Evolutionary conservation across 2,888 invertebrate genomes (phyloP).

Genomic region (Pandemis cinnamomeana): DNA sequence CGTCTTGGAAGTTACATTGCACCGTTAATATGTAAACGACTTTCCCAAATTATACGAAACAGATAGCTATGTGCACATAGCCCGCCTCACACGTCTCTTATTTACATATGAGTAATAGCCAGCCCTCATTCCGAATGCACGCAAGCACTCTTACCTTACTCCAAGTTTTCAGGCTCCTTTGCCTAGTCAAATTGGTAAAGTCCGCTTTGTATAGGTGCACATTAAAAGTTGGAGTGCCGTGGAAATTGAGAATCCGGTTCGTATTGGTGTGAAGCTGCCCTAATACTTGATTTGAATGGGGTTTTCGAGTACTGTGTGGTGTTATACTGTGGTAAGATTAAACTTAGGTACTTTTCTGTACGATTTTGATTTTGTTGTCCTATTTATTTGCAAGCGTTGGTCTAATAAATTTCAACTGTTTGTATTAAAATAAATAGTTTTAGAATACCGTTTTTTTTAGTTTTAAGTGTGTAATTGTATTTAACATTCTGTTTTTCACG

Average conservation of each 20-base stretch:
- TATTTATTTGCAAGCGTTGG: background rate
- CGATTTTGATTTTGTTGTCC: background rate
- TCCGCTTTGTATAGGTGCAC: conserved; percentile 51
- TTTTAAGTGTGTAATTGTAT: too few relatives aligned
- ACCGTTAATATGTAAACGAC: conserved; percentile 31
- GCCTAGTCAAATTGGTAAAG: conserved; percentile 52
- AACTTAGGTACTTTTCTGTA: background rate
- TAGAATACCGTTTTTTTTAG: too few relatives aligned
- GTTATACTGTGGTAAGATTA: background rate
- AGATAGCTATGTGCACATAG: conserved; percentile 35
- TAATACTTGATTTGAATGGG: conserved; percentile 32
- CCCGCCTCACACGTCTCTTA: conserved; percentile 34
- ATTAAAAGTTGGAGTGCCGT: conserved; percentile 52
- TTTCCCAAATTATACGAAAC: conserved; percentile 31
- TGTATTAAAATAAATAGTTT: too few relatives aligned
- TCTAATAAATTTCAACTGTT: too few relatives aligned
- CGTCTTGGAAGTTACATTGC: conserved; percentile 20
- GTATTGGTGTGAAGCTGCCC: conserved; percentile 29
- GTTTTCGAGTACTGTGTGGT: conserved; percentile 18
- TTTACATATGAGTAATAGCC: conserved; percentile 43
- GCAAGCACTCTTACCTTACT: conserved; percentile 48
- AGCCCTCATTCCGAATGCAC: conserved; percentile 49
- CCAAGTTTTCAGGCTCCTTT: conserved; percentile 52
- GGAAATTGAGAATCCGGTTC: conserved; percentile 46
- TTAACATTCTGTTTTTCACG: too few relatives aligned